Evolutionary conservation across 2,888 invertebrate genomes (phyloP), one percentile per base, ranked within the genome.

Genomic region (Stenchaetothrips biformis): DNA sequence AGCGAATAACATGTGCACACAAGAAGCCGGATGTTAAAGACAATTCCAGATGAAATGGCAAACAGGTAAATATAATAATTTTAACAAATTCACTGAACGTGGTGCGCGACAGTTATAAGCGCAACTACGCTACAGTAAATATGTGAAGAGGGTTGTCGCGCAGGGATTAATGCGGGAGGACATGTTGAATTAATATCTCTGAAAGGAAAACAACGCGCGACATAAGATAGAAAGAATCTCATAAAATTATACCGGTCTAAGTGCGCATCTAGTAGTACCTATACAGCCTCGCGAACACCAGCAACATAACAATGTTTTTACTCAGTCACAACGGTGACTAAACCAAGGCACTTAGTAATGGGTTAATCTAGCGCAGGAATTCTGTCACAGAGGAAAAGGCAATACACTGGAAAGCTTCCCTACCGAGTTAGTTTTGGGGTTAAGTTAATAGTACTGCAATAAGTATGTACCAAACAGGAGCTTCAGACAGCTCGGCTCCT

Each of bases 401-500:
- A 37, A 37, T 37, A 37, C 37, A 37, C 37, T 37, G 37, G 59
- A 16, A 16, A 59, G 59, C 59, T 59, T 59, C 18, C 59, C 59
- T 59, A 59, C 59, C 59, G 18, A 59, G 18, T 59, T 59, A 59
- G 59, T 59, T 18, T 13, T 59, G 59, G 59, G 13, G 53, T 53
- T 53, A 53, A 53, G 53, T 53, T 53, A 13, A 53, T 37, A 37
- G 37, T 37, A 37, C 13, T 53, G 53, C 53, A 53, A 18, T 53
- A 13, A 53, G 53, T 11, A 88, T 86, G 90, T 91, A 87, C 90
- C 91, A 88, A 91, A 90, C 87, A 91, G 89, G 88, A 91, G 91
- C 90, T 89, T 91, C 88, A 92, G 90, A 91, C 92, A 92, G 91
- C 90, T 91, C 89, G 90, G 89, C 88, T 90, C 88, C 85, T 87